Base-by-base conservation (phyloP, 1,140 invertebrate species). In the Bombus sibiricus region DNA sequence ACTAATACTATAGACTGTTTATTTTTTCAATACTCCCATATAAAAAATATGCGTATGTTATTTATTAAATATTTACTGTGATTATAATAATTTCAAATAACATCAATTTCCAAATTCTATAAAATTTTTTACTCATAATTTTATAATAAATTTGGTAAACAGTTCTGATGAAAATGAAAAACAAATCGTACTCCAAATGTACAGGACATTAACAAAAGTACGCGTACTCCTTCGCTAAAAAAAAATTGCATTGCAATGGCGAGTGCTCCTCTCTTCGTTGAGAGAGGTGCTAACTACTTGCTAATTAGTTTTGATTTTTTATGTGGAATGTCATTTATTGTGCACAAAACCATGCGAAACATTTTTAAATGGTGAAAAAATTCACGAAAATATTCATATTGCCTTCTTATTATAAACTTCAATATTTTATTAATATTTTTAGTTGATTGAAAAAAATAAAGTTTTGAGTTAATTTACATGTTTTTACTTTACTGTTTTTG, bases 191-290 rank as follows among this genome's bases (percentile, higher is more conserved):
- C 53, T 62, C 76, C 76, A 85, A 79, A 71, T 72, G 53, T 85
- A 22, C 41, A 79, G 28, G 13, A 59, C 39, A 79, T 72, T 47
- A 72, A 84, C n/a, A 39, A 72, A 79, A 59, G 41, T 39, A 87
- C 53, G 85, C 62, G 8, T 62, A 62, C 77, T 86, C 81, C 76
- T 73, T 75, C n/a, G 37, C 80, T 91, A 82, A 91, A 80, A 88
- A 68, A 91, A 91, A 93, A 93, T 93, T 94, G 93, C 93, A 94
- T 93, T 94, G 93, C 84, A 94, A 92, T 93, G 92, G 91, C 91
- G 85, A 92, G 86, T 89, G 53, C 76, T 76, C 34, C 32, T 62
- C 62, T 83, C 75, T 89, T 68, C 73, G 37, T 81, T 39, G 34
- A 82, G 37, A 80, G 53, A 69, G 59, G 64, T 53, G 53, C 59